Conservation (phyloP, 2,888 invertebrate species). For the Aporophyla nigra region DNA sequence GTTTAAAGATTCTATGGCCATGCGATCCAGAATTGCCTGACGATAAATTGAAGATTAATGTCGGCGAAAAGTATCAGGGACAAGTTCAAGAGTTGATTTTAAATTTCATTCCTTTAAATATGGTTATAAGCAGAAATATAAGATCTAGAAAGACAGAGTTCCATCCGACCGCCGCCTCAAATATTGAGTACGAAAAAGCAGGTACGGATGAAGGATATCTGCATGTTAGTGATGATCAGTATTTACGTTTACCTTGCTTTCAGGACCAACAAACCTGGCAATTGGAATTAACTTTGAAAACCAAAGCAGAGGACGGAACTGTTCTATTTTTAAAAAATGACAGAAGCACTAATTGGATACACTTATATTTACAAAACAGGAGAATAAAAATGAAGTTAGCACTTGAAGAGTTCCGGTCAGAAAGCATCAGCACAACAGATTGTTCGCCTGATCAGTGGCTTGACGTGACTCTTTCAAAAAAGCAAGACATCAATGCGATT, state of each 20-base stretch:
- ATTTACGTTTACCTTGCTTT: conserved; percentile 84
- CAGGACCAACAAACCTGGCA: conserved; percentile 80
- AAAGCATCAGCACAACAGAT: conserved; percentile 81
- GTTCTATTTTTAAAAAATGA: conserved; percentile 80
- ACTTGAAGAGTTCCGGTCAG: conserved; percentile 75
- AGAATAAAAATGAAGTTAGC: conserved; percentile 82
- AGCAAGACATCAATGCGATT: conserved; percentile 79
- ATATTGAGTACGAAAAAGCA: conserved; percentile 84
- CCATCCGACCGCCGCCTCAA: conserved; percentile 77
- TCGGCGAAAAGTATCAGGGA: conserved; percentile 87
- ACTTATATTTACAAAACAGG: conserved; percentile 81
- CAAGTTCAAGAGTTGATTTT: conserved; percentile 86
- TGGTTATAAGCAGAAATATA: conserved; percentile 72
- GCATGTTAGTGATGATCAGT: conserved; percentile 78
- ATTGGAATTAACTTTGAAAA: conserved; percentile 82
- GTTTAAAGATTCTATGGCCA: conserved; percentile 77
- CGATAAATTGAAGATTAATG: conserved; percentile 79
- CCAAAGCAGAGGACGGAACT: conserved; percentile 80
- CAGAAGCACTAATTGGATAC: conserved; percentile 76
- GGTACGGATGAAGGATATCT: conserved; percentile 83
- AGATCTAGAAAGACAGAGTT: conserved; percentile 68
- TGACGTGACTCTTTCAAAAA: conserved; percentile 80
- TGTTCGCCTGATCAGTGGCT: conserved; percentile 83
- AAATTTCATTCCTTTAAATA: conserved; percentile 84
- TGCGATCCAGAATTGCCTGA: conserved; percentile 84